Evolutionary conservation across 2,888 invertebrate species (phyloP).

Genomic region (Meiosimyza platycephala): DNA sequence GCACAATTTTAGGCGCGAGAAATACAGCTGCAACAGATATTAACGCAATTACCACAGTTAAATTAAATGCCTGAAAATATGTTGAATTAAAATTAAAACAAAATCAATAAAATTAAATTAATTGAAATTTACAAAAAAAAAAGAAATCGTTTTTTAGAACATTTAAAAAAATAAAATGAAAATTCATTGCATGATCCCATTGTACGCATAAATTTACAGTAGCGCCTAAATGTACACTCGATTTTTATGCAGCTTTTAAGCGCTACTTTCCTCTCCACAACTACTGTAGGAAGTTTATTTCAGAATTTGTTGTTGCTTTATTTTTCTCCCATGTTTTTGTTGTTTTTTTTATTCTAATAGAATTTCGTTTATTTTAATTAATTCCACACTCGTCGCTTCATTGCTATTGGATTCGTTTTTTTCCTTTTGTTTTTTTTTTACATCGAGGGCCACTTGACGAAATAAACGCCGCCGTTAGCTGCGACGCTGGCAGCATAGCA

Average conservation of each 20-base stretch:
- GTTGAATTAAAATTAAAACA: neutral
- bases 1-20: neutral
- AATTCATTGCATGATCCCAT: neutral
- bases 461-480: too few relatives aligned
- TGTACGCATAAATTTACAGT: neutral
- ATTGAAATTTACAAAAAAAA: neutral
- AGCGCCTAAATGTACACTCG: neutral
- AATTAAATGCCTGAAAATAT: slow-evolving; percentile 10
- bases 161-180: neutral
- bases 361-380: too few relatives aligned
- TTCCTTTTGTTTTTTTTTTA: too few relatives aligned
- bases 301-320: slow-evolving; percentile 1
- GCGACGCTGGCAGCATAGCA: too few relatives aligned
- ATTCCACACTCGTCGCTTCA: too few relatives aligned
- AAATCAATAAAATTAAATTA: neutral
- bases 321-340: neutral
- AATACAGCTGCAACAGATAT: neutral
- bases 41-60: neutral
- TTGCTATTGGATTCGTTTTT: too few relatives aligned
- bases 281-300: neutral
- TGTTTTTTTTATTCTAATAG: neutral
- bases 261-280: neutral
- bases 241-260: neutral
- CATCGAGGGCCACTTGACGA: too few relatives aligned
- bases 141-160: neutral